Evolutionary conservation across 1,140 invertebrate species (phyloP).

Genomic region (Mycetomoellerius zeteki): DNA sequence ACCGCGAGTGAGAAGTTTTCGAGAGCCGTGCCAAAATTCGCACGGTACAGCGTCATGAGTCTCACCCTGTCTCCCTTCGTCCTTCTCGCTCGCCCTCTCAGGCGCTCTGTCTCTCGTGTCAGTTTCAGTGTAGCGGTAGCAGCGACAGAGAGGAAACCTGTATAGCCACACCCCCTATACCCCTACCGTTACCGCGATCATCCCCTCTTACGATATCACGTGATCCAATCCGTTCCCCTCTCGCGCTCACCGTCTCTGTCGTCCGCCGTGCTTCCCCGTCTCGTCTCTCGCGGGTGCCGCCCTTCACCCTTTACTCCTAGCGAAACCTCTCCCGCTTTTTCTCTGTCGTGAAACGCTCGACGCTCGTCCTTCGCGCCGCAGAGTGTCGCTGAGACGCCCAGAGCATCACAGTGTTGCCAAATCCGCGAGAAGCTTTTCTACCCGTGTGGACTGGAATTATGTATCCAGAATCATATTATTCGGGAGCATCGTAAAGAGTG

Average conservation of each 20-base stretch:
- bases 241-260: constrained; percentile 63
- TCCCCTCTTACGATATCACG: constrained; percentile 48
- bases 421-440: constrained; percentile 73
- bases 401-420: constrained; percentile 76
- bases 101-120: constrained; percentile 16
- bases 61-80: constrained; percentile 23
- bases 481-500: constrained; percentile 61
- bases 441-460: constrained; percentile 65
- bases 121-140: constrained; percentile 14
- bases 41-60: constrained; percentile 78
- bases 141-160: constrained; percentile 65
- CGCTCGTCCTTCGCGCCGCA: constrained; percentile 73
- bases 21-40: constrained; percentile 84
- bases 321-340: constrained; percentile 68
- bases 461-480: constrained; percentile 66
- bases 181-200: constrained; percentile 30
- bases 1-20: constrained; percentile 78
- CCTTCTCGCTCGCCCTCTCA: constrained; percentile 4
- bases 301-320: constrained; percentile 73
- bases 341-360: constrained; percentile 58
- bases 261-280: constrained; percentile 59
- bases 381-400: constrained; percentile 76
- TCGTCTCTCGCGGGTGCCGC: constrained; percentile 75
- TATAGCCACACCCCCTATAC: constrained; percentile 70
- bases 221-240: constrained; percentile 48